Evolutionary conservation across 2,888 invertebrate genomes (phyloP).

Genomic region (Synergus umbraculus): DNA sequence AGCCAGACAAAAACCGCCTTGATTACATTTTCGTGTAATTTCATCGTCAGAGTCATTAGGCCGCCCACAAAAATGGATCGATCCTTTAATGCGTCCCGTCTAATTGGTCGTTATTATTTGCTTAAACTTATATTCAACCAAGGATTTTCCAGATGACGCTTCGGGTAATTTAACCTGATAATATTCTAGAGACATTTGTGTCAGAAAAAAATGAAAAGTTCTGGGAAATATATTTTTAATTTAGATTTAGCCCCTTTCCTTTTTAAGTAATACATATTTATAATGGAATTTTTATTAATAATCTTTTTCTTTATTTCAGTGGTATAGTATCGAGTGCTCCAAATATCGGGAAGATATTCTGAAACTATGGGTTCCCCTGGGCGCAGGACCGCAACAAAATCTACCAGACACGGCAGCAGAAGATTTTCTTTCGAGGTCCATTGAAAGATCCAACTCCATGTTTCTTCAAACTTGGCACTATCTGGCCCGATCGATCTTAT

Average conservation of each 20-base stretch:
- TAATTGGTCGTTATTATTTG: conserved; percentile 67
- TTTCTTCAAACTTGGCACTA: conserved; percentile 95
- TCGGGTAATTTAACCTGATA: conserved; percentile 17
- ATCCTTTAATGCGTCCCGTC: conserved; percentile 67
- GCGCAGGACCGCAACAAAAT: conserved; percentile 75
- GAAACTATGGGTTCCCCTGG: conserved; percentile 83
- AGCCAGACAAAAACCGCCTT: conserved; percentile 75
- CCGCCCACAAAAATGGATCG: conserved; percentile 66
- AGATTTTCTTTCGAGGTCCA: conserved; percentile 85
- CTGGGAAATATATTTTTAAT: conserved; percentile 15
- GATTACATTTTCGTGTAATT: conserved; percentile 76
- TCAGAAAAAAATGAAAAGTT: background rate
- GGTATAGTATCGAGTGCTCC: conserved; percentile 84
- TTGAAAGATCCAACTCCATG: conserved; percentile 90
- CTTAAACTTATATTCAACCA: conserved; percentile 19
- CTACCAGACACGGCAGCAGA: conserved; percentile 85
- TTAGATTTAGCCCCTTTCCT: background rate
- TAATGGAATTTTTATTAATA: background rate
- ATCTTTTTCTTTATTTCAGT: conserved; percentile 79
- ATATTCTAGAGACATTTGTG: background rate
- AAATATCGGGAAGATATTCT: conserved; percentile 79
- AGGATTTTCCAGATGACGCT: conserved; percentile 24
- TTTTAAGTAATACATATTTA: background rate
- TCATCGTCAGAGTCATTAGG: conserved; percentile 65
- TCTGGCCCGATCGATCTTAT: conserved; percentile 89